phyloP scores from a whole-genome alignment of 2,888 invertebrate genomes.

The Caenorhabditis macrosperma region DNA sequence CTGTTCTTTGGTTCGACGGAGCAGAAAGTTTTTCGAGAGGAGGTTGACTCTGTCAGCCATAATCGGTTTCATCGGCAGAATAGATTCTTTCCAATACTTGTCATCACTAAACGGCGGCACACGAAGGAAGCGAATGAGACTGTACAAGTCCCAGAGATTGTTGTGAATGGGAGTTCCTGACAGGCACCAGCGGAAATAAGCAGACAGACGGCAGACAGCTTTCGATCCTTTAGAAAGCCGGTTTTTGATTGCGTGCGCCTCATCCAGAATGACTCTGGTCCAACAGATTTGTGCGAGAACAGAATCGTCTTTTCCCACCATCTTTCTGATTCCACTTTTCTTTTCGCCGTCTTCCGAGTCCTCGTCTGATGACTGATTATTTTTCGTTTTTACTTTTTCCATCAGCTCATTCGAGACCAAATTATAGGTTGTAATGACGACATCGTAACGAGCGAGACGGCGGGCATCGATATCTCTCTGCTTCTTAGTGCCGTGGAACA shows the following conservation, averaged over 20 bases:
- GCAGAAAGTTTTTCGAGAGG: slow-evolving; percentile 89
- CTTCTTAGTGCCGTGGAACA: slow-evolving; percentile 89
- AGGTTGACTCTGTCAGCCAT: slow-evolving; percentile 86
- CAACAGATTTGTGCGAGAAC: slow-evolving; percentile 85
- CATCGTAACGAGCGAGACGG: slow-evolving; percentile 83
- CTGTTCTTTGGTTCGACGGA: slow-evolving; percentile 91
- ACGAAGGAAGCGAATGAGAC: slow-evolving; percentile 86
- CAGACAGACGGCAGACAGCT: slow-evolving; percentile 85
- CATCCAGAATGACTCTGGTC: slow-evolving; percentile 92
- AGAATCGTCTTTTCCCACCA: slow-evolving; percentile 59
- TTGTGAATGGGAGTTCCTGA: slow-evolving; percentile 96
- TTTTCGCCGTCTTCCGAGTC: slow-evolving; percentile 28
- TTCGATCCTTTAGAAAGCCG: slow-evolving; percentile 81
- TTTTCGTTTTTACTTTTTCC: slow-evolving; percentile 59
- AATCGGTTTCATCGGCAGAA: slow-evolving; percentile 83
- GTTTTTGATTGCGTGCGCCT: slow-evolving; percentile 93
- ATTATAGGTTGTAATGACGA: slow-evolving; percentile 93
- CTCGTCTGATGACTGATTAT: slow-evolving; percentile 19
- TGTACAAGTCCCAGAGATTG: slow-evolving; percentile 86
- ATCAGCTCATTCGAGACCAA: slow-evolving; percentile 83
- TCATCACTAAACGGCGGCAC: slow-evolving; percentile 93
- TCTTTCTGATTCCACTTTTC: slow-evolving; percentile 22
- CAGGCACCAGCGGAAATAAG: slow-evolving; percentile 87
- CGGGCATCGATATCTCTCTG: slow-evolving; percentile 71
- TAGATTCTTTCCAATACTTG: slow-evolving; percentile 93